Base-by-base conservation (phyloP, 2,888 invertebrate genomes). In the Synergus gifuensis region DNA sequence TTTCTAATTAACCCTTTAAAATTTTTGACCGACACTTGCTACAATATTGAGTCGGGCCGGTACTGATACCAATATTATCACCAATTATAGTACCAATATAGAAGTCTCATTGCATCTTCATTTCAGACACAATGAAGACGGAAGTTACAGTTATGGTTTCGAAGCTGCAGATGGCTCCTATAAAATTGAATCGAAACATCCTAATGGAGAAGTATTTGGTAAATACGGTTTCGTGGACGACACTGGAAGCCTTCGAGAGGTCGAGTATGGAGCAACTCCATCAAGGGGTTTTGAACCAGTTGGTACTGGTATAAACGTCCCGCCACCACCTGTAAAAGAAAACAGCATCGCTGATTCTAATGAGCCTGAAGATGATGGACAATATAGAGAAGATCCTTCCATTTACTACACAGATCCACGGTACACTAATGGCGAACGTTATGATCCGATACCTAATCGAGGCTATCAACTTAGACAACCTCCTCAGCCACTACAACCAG, bases 191-290 rank as follows among this genome's bases (percentile, higher is more conserved):
- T 97, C 97, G 0, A 97, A 97, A 92, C 96, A 96, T 87, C 94
- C 96, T 0, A 95, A 94, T 67, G 97, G 97, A 0, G 97, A 97
- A 88, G 97, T 97, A 0, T 96, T 95, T 76, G 98, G 98, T 81
- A 98, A 97, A 91, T 98, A 97, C 88, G 98, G 98, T n/a, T 98
- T 97, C 90, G 94, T 97, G 0, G 97, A 97, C 86, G 96, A 96
- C 87, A 93, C 93, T 40, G 98, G 98, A 0, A 95, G 94, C 87
- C 88, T 94, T 36, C 94, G 97, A 78, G 97, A 97, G 92, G 95
- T 97, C 36, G 97, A 97, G 83, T 98, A 98, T 89, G 97, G 97
- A 2, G 97, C 97, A 0, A 96, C 96, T 79, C 94, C 95, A 87
- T 46, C 66, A 4, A 93, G 96, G 78, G 97, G 97, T 63, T 97